A percentile compares a stretch with the other conserved stretches of the same genome.
phyloP scores from a whole-genome alignment of 1,140 invertebrate genomes.

The Himalopsyche phryganea region DNA sequence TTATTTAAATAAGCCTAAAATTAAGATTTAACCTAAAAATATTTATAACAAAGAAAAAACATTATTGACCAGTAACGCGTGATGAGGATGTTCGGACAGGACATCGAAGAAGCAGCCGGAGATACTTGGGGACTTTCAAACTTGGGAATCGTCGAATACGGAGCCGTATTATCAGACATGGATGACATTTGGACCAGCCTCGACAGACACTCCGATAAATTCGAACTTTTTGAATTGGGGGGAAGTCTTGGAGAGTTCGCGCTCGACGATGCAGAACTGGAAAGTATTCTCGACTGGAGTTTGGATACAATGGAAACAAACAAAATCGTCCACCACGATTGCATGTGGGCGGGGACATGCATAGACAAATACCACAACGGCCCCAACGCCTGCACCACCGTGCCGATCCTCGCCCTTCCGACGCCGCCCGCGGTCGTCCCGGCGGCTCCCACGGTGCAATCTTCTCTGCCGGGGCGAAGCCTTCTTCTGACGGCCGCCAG shows the following conservation, averaged over 20 bases:
- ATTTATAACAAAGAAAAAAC: neutral
- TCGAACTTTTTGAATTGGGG: constrained; percentile 43
- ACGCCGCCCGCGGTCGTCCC: constrained; percentile 30
- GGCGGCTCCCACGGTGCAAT: neutral
- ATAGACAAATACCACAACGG: constrained; percentile 38
- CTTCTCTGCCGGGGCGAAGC: neutral
- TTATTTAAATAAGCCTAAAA: constrained; percentile 20
- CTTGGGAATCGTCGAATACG: constrained; percentile 15
- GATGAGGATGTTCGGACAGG: constrained; percentile 24
- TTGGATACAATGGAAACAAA: constrained; percentile 44
- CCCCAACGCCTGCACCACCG: neutral
- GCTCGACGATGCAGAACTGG: constrained; percentile 37
- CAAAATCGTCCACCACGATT: constrained; percentile 50
- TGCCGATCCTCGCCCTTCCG: neutral
- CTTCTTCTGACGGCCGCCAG: constrained; percentile 13
- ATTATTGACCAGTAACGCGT: too few relatives aligned
- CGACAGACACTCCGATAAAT: constrained; percentile 32
- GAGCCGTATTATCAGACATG: constrained; percentile 25
- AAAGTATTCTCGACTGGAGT: constrained; percentile 40
- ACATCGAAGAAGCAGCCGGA: constrained; percentile 12
- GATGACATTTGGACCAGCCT: constrained; percentile 26
- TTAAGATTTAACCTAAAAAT: constrained; percentile 5
- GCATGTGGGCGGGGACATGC: constrained; percentile 51
- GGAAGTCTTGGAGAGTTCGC: constrained; percentile 32
- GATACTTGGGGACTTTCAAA: constrained; percentile 5